Base-by-base conservation (phyloP, 2,113 vertebrate species). In the Accipiter virgatus region DNA sequence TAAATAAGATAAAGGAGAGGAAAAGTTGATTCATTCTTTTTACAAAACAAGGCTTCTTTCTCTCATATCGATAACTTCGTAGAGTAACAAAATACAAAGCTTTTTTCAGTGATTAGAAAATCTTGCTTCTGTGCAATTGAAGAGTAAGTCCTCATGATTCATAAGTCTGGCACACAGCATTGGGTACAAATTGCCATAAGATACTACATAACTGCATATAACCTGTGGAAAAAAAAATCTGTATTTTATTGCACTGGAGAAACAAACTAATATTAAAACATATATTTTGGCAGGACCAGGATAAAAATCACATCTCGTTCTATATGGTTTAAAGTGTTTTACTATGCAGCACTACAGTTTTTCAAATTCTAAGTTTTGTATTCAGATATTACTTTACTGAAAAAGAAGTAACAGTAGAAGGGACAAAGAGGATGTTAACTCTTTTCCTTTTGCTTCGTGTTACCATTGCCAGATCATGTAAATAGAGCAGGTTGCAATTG, bases 1-100 rank as follows among this genome's bases (percentile, higher is more conserved):
- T n/a, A 91, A 95, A 17, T 70, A 66, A 82, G 96, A 95, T 94
- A 93, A 94, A 90, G 53, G 53, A 93, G 88, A 93, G 75, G 93
- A 97, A 92, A 88, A 95, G 92, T 42, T 94, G 87, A 96, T 92
- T 86, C 70, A 80, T 34, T 96, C 95, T 93, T 93, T 85, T 85
- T 45, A 94, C 53, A 73, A 58, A 91, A 78, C 59, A 65, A 81
- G 40, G 73, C 52, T 87, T 97, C 65, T 93, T 94, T 94, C 62
- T 90, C 23, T 91, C 71, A 18, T 93, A 58, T 50, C 34, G 85
- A 77, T 92, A 86, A 86, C 67, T 92, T 77, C 0, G 2, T 13
- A 63, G 74, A 73, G 18, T 52, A 91, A 88, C 27, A 72, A 95
- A 94, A 67, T 29, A 75, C 42, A 63, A 45, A 78, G 11, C 2